Evolutionary conservation across 2,797 vertebrate genomes (phyloP), one percentile per base, ranked within the genome.

Genomic region (Vultur gryphus): DNA sequence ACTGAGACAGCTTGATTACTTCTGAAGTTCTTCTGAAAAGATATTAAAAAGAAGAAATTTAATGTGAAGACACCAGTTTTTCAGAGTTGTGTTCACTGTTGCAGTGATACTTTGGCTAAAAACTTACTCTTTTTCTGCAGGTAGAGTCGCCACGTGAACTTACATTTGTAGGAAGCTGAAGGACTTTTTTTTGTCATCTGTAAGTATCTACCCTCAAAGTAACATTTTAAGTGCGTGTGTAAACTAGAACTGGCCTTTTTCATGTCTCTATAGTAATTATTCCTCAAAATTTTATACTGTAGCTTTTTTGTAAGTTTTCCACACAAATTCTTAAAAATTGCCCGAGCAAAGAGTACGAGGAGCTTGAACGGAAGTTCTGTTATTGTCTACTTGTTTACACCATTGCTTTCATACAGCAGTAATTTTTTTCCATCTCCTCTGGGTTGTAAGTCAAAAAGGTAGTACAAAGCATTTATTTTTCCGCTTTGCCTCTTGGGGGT

Each of bases 191-290:
- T 28, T 41, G 7, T 66, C 52, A 44, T 83, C 80, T 73, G 97
- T 97, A 94, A 97, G 97, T 96, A 81, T 37, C 31, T 72, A 29
- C 46, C 13, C 33, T 82, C n/a, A 62, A 72, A 64, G 48, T 73
- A 67, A 55, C 7, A 17, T 78, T 31, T 31, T 67, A 64, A 78
- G 7, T 39, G 33, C 3, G 5, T 37, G 43, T 88, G 3, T 52
- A n/a, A 84, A 25, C 17, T n/a, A 18, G 23, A 88, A 39, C 29
- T 51, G 8, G 1, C 23, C 17, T 44, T 95, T 93, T 71, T 28
- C 9, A 2, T 54, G 33, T 65, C 33, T 65, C 12, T 69, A 2
- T 37, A 41, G 33, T 44, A 75, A 54, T 49, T 66, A 33, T 46
- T 81, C 25, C 31, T 88, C 29, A 39, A 46, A 64, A 64, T 25